A percentile compares a stretch with the other conserved stretches of the same genome.
These are phyloP conservation scores for Hedychridium roseum DNA, from an alignment of 2,888 invertebrate genomes.

Conservation along the genomic window DNA sequence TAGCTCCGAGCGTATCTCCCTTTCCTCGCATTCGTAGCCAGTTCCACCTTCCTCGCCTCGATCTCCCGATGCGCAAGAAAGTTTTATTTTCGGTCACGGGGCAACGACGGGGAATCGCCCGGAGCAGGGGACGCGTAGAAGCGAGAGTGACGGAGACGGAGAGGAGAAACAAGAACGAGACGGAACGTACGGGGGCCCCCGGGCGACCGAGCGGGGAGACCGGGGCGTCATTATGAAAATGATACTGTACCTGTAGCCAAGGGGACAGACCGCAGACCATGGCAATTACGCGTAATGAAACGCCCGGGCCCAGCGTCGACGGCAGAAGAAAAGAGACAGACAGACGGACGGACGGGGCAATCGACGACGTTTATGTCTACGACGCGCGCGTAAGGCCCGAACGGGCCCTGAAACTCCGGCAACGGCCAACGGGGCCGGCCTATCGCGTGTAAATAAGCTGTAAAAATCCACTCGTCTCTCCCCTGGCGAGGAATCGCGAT, in stretches of 20 bases:
- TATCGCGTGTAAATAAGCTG: slow-evolving; percentile 53
- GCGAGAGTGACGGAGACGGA: slow-evolving; percentile 2
- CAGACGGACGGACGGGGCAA: slow-evolving; percentile 35
- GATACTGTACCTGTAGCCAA: slow-evolving; percentile 56
- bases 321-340: slow-evolving; percentile 14
- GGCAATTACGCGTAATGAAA: slow-evolving; percentile 63
- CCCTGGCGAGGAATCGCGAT: too few species aligned
- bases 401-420: too few species aligned
- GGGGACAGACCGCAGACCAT: slow-evolving; percentile 60
- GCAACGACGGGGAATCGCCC: slow-evolving; percentile 3
- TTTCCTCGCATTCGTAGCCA: slow-evolving; percentile 7
- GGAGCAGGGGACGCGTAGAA: slow-evolving; percentile 1
- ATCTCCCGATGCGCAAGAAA: neutral
- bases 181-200: too few species aligned
- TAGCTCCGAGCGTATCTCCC: slow-evolving; percentile 13
- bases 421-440: too few species aligned
- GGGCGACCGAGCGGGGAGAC: slow-evolving; percentile 22
- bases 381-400: too few species aligned
- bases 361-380: slow-evolving; percentile 50
- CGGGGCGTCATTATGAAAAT: slow-evolving; percentile 61
- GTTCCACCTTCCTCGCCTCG: slow-evolving; percentile 4
- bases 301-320: slow-evolving; percentile 49
- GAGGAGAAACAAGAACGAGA: too few species aligned
- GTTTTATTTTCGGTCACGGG: slow-evolving; percentile 32
- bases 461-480: slow-evolving; percentile 32